Conservation (phyloP, 1,140 invertebrate genomes). For the Philotrypesis tridentata region DNA sequence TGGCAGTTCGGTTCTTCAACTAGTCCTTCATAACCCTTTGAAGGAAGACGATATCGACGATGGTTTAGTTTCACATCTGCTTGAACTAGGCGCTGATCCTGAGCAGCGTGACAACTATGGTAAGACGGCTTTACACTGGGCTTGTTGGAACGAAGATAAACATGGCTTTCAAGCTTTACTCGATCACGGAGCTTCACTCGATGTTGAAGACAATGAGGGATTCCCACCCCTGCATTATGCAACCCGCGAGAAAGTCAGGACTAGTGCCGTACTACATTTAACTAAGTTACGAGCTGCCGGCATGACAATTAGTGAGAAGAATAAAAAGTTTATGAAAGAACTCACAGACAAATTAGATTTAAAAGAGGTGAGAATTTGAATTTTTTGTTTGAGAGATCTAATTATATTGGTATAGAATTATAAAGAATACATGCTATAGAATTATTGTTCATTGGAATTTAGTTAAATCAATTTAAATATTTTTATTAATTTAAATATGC, state of each 20-base stretch:
- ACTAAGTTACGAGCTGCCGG: not conserved
- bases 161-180: not conserved
- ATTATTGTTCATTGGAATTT: no score
- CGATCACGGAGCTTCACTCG: not conserved
- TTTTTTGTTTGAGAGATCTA: not conserved
- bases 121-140: not conserved
- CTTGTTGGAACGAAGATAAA: not conserved
- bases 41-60: not conserved
- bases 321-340: not conserved
- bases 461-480: no score
- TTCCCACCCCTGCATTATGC: not conserved
- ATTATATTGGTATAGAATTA: no score
- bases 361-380: not conserved
- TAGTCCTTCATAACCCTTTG: not conserved
- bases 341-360: not conserved
- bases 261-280: not conserved
- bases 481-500: no score
- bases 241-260: not conserved
- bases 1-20: not conserved
- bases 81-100: not conserved
- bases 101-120: not conserved
- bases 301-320: not conserved
- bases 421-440: no score
- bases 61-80: not conserved
- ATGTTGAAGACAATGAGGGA: not conserved